Percentiles rank a stretch among this genome's conserved stretches.
These are phyloP conservation scores for western clawed frog (Xenopus tropicalis) DNA, from an alignment of 2,113 vertebrate species.

Conservation along the genomic window DNA sequence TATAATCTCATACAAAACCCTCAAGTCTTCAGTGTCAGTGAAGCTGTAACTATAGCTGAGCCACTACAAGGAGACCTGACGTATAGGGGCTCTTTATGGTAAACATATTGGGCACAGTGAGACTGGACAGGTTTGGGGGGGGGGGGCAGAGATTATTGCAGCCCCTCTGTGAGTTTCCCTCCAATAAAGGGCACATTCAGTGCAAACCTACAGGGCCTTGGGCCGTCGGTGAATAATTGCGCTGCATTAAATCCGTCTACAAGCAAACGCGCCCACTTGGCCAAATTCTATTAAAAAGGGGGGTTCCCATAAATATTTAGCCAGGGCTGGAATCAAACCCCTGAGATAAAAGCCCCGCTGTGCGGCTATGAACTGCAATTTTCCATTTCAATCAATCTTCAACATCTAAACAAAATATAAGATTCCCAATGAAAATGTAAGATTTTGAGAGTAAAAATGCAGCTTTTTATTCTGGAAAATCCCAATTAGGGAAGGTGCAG, in stretches of 20 bases:
- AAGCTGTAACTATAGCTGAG: background rate
- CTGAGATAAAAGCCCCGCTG: background rate
- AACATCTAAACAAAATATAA: background rate
- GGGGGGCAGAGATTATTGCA: constrained; percentile 29
- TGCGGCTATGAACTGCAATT: background rate
- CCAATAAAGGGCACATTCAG: constrained; percentile 33
- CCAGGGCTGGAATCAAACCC: background rate
- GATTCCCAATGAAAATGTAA: background rate
- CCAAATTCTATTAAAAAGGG: background rate
- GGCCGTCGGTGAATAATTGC: constrained; percentile 33
- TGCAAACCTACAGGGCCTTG: constrained; percentile 31
- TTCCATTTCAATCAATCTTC: background rate
- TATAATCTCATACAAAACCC: too few relatives aligned
- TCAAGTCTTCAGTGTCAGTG: background rate
- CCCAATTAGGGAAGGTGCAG: too few relatives aligned
- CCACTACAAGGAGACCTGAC: background rate
- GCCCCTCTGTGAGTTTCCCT: constrained; percentile 9
- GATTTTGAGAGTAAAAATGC: too few relatives aligned
- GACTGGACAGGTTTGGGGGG: constrained; percentile 17
- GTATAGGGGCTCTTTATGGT: constrained; percentile 21
- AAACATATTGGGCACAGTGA: constrained; percentile 33
- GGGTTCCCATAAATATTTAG: constrained; percentile 14
- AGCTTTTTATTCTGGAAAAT: too few relatives aligned
- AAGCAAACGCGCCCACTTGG: background rate
- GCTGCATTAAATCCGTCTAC: constrained; percentile 22